Base-by-base conservation (phyloP, 1,140 invertebrate species). In the Sycophila sp. region DNA sequence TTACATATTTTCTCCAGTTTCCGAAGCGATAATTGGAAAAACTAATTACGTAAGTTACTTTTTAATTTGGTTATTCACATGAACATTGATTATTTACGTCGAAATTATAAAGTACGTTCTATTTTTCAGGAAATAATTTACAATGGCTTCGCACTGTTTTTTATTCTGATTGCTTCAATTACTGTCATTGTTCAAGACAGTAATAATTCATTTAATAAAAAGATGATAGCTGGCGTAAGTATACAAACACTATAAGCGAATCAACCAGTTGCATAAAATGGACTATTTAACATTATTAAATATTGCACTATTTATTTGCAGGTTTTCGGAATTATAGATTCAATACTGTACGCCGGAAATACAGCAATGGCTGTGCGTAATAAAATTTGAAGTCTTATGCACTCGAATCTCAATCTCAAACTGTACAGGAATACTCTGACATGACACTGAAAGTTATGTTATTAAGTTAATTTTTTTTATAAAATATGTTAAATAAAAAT, bases 101-200 rank as follows among this genome's bases (percentile, higher is more conserved):
- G 38, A 36, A 22, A 38, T 38, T 34, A 28, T 17, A 2, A 22
- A 28, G 28, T 24, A 4, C 6, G 15, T 3, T 26, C 13, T 38
- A 19, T 56, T 28, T 71, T 71, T 40, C 17, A 72, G 70, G 70
- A 72, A 34, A 67, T 72, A n/a, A 67, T 67, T 19, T 72, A 72
- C 38, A 66, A 72, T 67, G 32, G 36, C 4, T 66, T 59, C 28
- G 69, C 42, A 0, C 17, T 60, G 11, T 60, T 60, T 40, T 60
- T 71, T 22, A 42, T 71, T 38, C 7, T 71, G 8, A 59, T 53
- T n/a, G 63, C 62, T 11, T 71, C 69, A 0, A 51, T 71, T 2
- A 22, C 36, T 17, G 63, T 65, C 4, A 26, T 71, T 32, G 53
- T 51, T 11, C 30, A 60, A 71, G 45, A 66, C 15, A 51, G n/a